A percentile compares a stretch with the other conserved stretches of the same genome.
Conservation (phyloP, 1,140 invertebrate species). For the Dendrolimus punctatus region DNA sequence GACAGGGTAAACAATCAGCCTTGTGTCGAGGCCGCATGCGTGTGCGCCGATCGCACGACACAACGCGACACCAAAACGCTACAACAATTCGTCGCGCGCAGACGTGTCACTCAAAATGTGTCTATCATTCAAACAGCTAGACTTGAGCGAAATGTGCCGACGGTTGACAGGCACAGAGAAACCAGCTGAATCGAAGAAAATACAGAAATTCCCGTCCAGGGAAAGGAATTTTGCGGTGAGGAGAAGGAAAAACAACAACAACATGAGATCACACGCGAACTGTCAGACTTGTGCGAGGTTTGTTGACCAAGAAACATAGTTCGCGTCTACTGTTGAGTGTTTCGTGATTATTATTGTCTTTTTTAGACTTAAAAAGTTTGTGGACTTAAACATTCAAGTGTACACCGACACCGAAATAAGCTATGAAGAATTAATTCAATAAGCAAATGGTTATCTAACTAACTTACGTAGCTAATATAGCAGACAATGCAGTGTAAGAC, state of each 20-base stretch:
- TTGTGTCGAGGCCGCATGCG: conserved; percentile 13
- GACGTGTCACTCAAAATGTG: conserved; percentile 33
- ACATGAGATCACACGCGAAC: conserved; percentile 46
- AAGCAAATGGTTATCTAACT: no score
- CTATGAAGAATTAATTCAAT: no score
- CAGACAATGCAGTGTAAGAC: no score
- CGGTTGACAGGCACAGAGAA: conserved; percentile 33
- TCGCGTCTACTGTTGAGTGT: no score
- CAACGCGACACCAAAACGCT: no score
- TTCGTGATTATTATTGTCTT: no score
- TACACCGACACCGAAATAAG: no score
- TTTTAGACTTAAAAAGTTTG: no score
- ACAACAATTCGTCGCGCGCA: conserved; percentile 2
- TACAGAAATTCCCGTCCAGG: conserved; percentile 78
- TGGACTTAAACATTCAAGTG: no score
- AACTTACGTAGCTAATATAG: no score
- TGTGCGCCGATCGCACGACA: conserved; percentile 4
- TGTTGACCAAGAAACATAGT: conserved; percentile 27
- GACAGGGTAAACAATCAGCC: conserved; percentile 15
- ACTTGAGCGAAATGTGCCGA: conserved; percentile 51
- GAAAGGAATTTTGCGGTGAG: conserved; percentile 78
- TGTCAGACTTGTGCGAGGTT: conserved; percentile 49
- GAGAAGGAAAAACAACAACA: conserved; percentile 61
- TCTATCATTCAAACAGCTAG: conserved; percentile 54
- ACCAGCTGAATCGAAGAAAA: conserved; percentile 58